These are phyloP conservation scores for Trachymyrmex septentrionalis DNA, from an alignment of 1,140 invertebrate species.

Conservation along the genomic window DNA sequence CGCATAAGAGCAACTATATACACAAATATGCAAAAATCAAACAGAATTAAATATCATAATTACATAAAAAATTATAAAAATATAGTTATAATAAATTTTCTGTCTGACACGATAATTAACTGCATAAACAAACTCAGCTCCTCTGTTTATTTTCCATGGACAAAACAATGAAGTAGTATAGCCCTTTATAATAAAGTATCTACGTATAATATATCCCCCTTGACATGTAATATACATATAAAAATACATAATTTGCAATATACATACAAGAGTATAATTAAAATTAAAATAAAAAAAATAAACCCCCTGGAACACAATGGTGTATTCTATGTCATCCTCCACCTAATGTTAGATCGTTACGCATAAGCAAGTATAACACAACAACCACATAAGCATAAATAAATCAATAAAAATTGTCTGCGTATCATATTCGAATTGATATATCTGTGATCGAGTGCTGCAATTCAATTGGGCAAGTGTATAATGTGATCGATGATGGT, in stretches of 20 bases:
- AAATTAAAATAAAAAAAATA: constrained; percentile 12
- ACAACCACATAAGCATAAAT: constrained; percentile 79
- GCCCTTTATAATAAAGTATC: too few species aligned
- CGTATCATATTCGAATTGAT: constrained; percentile 54
- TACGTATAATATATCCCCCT: too few species aligned
- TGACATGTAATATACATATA: neutral
- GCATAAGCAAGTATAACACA: constrained; percentile 75
- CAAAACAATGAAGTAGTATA: neutral
- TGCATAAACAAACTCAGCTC: neutral
- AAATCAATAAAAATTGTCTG: constrained; percentile 67
- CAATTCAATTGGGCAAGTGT: constrained; percentile 64
- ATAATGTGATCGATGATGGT: constrained; percentile 60
- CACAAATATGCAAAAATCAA: neutral
- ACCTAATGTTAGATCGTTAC: constrained; percentile 79
- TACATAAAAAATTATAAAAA: constrained; percentile 1
- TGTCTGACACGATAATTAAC: neutral
- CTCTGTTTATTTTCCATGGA: neutral
- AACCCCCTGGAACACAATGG: constrained; percentile 67
- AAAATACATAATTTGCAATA: neutral
- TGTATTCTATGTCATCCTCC: constrained; percentile 73
- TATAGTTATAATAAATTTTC: neutral
- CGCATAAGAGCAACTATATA: neutral
- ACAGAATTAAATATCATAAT: neutral
- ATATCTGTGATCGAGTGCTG: constrained; percentile 71
- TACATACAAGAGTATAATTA: neutral